A percentile compares a stretch with the other conserved stretches of the same genome.
Conservation (phyloP, 2,797 vertebrate species). For the Aplochiton taeniatus region DNA sequence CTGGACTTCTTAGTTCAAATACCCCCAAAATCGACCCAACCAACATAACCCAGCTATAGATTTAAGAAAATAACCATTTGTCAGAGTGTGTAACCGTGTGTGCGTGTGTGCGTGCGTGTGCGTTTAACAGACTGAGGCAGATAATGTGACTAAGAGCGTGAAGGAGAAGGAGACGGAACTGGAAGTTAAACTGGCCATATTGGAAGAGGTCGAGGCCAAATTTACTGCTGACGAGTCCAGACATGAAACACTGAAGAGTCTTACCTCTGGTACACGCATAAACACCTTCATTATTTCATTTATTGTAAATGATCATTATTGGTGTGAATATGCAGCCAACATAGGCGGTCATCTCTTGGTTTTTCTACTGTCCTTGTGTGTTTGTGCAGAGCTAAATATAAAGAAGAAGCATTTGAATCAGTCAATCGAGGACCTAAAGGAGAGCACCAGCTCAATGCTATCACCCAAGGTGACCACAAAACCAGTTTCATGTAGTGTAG, state of each 20-base stretch:
- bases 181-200: slow-evolving; percentile 38
- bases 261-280: slow-evolving; percentile 19
- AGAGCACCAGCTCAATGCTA: slow-evolving; percentile 40
- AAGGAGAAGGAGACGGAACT: slow-evolving; percentile 52
- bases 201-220: slow-evolving; percentile 49
- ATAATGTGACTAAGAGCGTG: not conserved
- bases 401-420: slow-evolving; percentile 41
- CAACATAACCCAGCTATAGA: too few relatives aligned
- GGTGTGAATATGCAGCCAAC: not conserved
- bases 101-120: too few relatives aligned
- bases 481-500: too few relatives aligned
- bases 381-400: slow-evolving; percentile 35
- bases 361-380: not conserved
- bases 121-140: not conserved
- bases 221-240: slow-evolving; percentile 34
- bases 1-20: too few relatives aligned
- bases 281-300: too few relatives aligned
- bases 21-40: too few relatives aligned
- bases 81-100: too few relatives aligned
- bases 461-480: slow-evolving; percentile 39
- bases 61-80: too few relatives aligned
- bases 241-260: slow-evolving; percentile 22
- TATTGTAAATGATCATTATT: too few relatives aligned
- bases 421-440: slow-evolving; percentile 29
- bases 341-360: not conserved